Base-by-base conservation (phyloP, 2,888 invertebrate genomes). In the Mystacides longicornis region DNA sequence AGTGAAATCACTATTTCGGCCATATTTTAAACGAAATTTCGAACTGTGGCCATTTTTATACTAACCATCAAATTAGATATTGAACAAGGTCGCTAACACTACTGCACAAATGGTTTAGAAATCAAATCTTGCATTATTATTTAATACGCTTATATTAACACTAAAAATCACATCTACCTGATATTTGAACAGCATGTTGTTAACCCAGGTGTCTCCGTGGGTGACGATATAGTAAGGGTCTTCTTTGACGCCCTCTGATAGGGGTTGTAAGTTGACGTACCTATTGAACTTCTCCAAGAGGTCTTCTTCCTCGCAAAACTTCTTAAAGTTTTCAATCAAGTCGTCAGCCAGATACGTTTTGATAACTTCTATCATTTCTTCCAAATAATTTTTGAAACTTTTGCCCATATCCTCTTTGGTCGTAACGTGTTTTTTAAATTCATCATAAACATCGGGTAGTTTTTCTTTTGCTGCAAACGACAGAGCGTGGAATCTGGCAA, bases 161-260 rank as follows among this genome's bases (percentile, higher is more conserved):
- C n/a, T n/a, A n/a, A n/a, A n/a, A n/a, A n/a, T n/a, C n/a, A n/a
- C n/a, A n/a, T n/a, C n/a, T 33, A 59, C 59, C 56, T 57, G 51
- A 20, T 55, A 54, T 57, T 57, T 59, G 20, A 55, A 59, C 3
- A 59, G 18, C 11, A 59, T 48, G 20, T 59, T 59, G 23, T 59
- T 59, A 16, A 48, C 50, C 59, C 59, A 59, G 18, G 51, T 54
- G 23, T 59, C 59, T 9, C 59, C 59, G 22, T 59, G 59, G 11
- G 45, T 45, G 5, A 45, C 20, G 19, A 45, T 45, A 16, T n/a
- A 20, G 45, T 45, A 45, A 3, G 45, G 21, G 16, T 16, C 16
- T 4, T 45, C 45, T n/a, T n/a, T n/a, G n/a, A n/a, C n/a, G n/a
- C n/a, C n/a, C 11, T 5, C 21, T 20, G 20, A 3, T 3, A 5